Conservation (phyloP, 2,797 vertebrate species). For the Apogon talboti region DNA sequence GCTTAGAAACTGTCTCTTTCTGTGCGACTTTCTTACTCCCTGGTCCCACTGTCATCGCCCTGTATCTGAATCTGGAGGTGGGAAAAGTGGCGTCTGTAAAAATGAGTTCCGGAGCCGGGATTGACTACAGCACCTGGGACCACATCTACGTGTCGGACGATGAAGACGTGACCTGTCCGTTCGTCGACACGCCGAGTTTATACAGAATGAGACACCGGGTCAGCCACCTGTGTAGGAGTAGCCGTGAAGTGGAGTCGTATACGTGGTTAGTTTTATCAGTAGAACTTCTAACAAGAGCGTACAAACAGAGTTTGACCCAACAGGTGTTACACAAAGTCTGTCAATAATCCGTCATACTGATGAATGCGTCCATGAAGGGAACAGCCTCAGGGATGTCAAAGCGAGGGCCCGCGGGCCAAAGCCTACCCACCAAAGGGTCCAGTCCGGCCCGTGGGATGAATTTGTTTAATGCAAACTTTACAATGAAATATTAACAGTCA, state of each 20-base stretch:
- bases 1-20: neutral
- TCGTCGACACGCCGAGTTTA: slow-evolving; percentile 91
- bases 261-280: slow-evolving; percentile 37
- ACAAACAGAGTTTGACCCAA: neutral
- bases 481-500: too few species aligned
- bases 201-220: slow-evolving; percentile 94
- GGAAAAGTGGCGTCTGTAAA: neutral
- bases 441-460: too few species aligned
- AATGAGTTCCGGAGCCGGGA: slow-evolving; percentile 75
- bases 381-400: too few species aligned
- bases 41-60: neutral
- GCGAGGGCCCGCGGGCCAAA: too few species aligned
- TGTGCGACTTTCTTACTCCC: neutral
- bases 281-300: neutral
- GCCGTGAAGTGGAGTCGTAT: slow-evolving; percentile 40
- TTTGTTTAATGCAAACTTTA: too few species aligned
- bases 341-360: too few species aligned
- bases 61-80: neutral
- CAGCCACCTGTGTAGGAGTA: slow-evolving; percentile 41
- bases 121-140: slow-evolving; percentile 93
- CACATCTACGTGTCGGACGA: slow-evolving; percentile 94
- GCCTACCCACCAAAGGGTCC: too few species aligned
- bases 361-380: neutral
- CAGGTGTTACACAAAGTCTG: slow-evolving; percentile 19
- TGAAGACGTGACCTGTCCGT: slow-evolving; percentile 90